These are phyloP conservation scores for Rachycentron canadum DNA, from an alignment of 2,797 vertebrate species.

Conservation along the genomic window DNA sequence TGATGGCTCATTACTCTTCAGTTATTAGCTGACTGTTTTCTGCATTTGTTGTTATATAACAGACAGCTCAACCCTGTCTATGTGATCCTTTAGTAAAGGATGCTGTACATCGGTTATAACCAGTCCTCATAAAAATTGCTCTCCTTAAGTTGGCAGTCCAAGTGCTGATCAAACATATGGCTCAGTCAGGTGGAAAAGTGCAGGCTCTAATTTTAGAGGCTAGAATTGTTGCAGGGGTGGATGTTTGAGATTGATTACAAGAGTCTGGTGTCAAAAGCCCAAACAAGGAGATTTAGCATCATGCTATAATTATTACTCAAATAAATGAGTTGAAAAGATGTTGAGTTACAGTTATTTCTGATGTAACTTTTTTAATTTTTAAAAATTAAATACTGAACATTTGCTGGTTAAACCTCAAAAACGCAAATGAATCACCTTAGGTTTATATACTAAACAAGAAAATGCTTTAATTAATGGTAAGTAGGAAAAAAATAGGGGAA, in stretches of 20 bases:
- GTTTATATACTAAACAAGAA: slow-evolving; percentile 1
- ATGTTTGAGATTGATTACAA: slow-evolving; percentile 23
- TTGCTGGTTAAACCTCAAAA: background rate
- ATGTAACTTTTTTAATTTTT: background rate
- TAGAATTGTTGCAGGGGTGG: background rate
- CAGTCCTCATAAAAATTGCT: background rate
- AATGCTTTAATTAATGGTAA: background rate
- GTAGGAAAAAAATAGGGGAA: background rate
- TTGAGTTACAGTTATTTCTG: background rate
- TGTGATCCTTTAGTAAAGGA: background rate
- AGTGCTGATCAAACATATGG: slow-evolving; percentile 8
- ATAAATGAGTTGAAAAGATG: background rate
- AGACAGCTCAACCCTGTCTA: background rate
- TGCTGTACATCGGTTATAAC: background rate
- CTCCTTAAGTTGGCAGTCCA: background rate
- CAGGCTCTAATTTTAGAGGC: slow-evolving; percentile 63
- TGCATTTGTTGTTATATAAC: slow-evolving; percentile 71
- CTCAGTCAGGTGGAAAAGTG: slow-evolving; percentile 18
- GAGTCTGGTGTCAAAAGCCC: slow-evolving; percentile 42
- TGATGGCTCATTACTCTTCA: slow-evolving; percentile 72
- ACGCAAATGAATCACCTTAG: background rate
- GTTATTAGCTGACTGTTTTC: slow-evolving; percentile 43
- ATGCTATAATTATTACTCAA: background rate
- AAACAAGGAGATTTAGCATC: background rate
- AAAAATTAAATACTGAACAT: background rate